These are phyloP conservation scores for Phyllotreta striolata DNA, from an alignment of 2,888 invertebrate genomes.

Conservation along the genomic window DNA sequence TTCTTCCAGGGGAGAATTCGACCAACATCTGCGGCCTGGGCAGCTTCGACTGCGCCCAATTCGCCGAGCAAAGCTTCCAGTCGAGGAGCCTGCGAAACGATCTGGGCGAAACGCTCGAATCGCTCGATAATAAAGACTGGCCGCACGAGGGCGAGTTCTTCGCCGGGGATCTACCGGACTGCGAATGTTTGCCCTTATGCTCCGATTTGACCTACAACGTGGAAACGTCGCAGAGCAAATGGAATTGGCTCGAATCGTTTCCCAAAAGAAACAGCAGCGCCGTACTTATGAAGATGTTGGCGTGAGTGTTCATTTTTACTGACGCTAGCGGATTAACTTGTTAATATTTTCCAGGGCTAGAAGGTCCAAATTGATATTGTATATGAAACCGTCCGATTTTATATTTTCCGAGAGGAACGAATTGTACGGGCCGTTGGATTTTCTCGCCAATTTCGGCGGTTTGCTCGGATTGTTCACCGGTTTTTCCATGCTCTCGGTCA, in stretches of 20 bases:
- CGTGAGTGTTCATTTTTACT: neutral
- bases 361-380: constrained; percentile 34
- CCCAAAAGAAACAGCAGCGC: too few relatives aligned
- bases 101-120: neutral
- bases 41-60: neutral
- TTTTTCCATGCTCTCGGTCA: constrained; percentile 18
- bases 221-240: constrained; percentile 72
- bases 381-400: constrained; percentile 39
- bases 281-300: too few relatives aligned
- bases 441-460: constrained; percentile 46
- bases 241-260: constrained; percentile 54
- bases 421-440: constrained; percentile 44
- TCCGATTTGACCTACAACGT: constrained; percentile 72
- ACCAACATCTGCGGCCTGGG: constrained; percentile 11
- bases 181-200: constrained; percentile 68
- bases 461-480: constrained; percentile 42
- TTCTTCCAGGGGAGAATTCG: constrained; percentile 12
- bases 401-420: constrained; percentile 43
- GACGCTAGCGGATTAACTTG: neutral
- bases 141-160: constrained; percentile 6
- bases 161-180: constrained; percentile 51
- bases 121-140: constrained; percentile 6
- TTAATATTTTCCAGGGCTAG: neutral
- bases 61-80: neutral
- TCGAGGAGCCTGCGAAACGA: neutral